These are phyloP conservation scores for Laticauda laticaudata DNA, from an alignment of 2,113 vertebrate species.

Conservation along the genomic window DNA sequence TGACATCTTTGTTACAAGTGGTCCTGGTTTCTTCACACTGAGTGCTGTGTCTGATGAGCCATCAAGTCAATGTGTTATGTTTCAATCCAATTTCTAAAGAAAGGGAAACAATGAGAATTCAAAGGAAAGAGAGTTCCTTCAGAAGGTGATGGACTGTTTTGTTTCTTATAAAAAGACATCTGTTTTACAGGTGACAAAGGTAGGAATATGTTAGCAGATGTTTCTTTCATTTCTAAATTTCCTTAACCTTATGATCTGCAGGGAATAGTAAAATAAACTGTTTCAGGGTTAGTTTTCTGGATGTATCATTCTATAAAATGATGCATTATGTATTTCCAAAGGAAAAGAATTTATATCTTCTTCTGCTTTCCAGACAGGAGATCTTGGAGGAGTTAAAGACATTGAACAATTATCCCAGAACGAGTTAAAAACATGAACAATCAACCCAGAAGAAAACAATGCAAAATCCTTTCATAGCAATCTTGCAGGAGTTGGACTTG, in stretches of 20 bases:
- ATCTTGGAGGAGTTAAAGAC: neutral
- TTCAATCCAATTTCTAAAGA: neutral
- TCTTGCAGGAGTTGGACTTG: neutral
- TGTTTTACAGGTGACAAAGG: neutral
- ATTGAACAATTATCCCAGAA: neutral
- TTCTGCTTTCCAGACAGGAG: neutral
- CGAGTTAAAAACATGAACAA: neutral
- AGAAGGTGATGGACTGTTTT: neutral
- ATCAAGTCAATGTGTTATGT: neutral
- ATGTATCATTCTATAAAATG: too few relatives aligned
- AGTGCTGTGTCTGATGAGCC: neutral
- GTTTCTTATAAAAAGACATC: neutral
- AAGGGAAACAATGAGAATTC: neutral
- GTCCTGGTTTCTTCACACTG: neutral
- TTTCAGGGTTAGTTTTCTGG: too few relatives aligned
- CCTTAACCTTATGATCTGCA: neutral
- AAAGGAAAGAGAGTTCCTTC: neutral
- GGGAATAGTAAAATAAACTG: too few relatives aligned
- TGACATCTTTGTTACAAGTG: neutral
- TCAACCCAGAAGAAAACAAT: neutral
- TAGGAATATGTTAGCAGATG: neutral
- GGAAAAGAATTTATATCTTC: neutral
- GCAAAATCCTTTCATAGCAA: neutral
- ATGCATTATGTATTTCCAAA: too few relatives aligned
- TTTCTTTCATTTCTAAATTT: neutral